Evolutionary conservation across 2,113 vertebrate genomes (phyloP).

Genomic region (Rhombomys opimus): DNA sequence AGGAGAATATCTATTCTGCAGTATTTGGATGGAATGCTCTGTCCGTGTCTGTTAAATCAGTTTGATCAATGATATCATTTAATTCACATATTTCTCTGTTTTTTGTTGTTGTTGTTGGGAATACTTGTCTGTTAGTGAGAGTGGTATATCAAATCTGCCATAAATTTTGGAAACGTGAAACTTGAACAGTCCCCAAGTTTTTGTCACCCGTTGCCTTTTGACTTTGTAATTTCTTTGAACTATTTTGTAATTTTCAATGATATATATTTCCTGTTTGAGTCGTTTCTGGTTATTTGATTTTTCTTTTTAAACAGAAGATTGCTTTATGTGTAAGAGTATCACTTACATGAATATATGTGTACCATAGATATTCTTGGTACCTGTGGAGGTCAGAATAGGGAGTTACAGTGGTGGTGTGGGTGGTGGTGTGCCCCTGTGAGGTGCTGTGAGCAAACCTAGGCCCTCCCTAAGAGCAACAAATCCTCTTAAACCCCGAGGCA

Average conservation of each 20-base stretch:
- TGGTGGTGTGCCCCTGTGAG: background rate
- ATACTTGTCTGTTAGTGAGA: background rate
- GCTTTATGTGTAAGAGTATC: background rate
- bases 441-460: background rate
- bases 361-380: background rate
- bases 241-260: background rate
- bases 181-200: background rate
- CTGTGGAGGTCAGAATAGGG: background rate
- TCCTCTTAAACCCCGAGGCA: background rate
- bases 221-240: conserved; percentile 2
- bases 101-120: background rate
- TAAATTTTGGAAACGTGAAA: conserved; percentile 15
- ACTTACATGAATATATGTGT: background rate
- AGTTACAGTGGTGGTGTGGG: background rate
- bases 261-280: background rate
- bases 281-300: conserved; percentile 35
- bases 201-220: background rate
- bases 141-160: background rate
- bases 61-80: background rate
- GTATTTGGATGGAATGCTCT: background rate
- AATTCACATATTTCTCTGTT: background rate
- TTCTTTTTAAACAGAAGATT: conserved; percentile 27
- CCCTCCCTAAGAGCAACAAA: background rate
- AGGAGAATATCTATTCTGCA: background rate
- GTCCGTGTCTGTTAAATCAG: background rate